Conservation (phyloP, 2,113 vertebrate genomes). For the Leptosomus discolor region DNA sequence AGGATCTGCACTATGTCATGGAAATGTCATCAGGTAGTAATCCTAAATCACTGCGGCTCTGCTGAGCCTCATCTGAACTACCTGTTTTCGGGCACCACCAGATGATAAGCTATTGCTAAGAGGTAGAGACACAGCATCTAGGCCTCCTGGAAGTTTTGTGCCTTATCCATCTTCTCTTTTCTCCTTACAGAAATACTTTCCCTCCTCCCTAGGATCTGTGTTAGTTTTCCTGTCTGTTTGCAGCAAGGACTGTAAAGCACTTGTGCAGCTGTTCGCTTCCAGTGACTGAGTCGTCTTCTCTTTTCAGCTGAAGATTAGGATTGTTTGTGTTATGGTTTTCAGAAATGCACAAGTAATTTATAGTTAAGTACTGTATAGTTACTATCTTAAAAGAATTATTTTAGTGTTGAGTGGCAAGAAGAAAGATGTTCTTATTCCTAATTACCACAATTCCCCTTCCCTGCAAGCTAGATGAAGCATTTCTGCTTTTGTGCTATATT, state of each 20-base stretch:
- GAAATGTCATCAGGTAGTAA: background rate
- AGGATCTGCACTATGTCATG: background rate
- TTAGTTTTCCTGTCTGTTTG: background rate
- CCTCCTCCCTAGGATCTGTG: background rate
- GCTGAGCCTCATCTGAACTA: background rate
- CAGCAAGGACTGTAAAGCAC: background rate
- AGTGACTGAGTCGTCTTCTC: background rate
- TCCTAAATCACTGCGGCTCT: background rate
- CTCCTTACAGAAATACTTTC: background rate
- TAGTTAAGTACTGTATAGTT: background rate
- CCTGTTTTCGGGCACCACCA: background rate
- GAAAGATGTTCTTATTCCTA: background rate
- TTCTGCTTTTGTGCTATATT: background rate
- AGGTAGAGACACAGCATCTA: background rate
- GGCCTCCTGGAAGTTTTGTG: background rate
- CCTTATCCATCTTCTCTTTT: background rate
- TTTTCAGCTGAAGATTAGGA: background rate
- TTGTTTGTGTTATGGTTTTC: background rate
- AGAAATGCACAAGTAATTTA: background rate
- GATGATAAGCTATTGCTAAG: background rate
- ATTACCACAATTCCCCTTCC: background rate
- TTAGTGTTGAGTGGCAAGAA: background rate
- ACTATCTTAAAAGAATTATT: conserved; percentile 9
- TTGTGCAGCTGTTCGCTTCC: background rate
- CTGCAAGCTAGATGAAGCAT: background rate